Conservation (phyloP, 2,797 vertebrate species). For the Anabas testudineus region DNA sequence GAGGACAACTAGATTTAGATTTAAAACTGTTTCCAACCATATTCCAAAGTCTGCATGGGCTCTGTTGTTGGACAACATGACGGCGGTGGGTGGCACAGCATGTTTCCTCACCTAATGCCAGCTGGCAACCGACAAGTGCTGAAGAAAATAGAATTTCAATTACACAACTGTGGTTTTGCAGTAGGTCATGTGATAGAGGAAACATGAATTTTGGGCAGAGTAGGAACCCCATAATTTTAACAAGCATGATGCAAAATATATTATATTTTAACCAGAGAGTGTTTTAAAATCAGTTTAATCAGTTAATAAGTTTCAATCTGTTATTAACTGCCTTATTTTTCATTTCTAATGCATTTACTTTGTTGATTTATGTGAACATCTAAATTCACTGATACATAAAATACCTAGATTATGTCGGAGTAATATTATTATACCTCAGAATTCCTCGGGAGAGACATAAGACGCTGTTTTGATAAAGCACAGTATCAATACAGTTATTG, state of each 20-base stretch:
- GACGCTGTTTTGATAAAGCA: background rate
- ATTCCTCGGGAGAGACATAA: background rate
- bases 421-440: background rate
- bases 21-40: background rate
- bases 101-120: background rate
- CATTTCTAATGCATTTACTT: background rate
- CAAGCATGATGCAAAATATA: background rate
- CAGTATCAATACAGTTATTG: background rate
- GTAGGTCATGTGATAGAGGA: background rate
- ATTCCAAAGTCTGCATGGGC: background rate
- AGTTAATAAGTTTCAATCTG: too few species aligned
- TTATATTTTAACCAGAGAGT: too few species aligned
- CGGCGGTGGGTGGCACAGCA: constrained; percentile 15
- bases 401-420: background rate
- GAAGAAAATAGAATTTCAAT: constrained; percentile 7
- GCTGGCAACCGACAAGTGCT: constrained; percentile 1
- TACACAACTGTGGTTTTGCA: background rate
- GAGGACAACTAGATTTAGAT: background rate
- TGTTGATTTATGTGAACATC: background rate
- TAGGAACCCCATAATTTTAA: background rate
- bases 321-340: background rate
- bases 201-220: background rate
- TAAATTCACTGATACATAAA: background rate
- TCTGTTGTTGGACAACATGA: background rate
- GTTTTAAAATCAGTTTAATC: too few species aligned